Percentiles rank a stretch among this genome's conserved stretches.
These are phyloP conservation scores for Ceyx melanurus DNA, from an alignment of 2,113 vertebrate genomes.

Conservation along the genomic window DNA sequence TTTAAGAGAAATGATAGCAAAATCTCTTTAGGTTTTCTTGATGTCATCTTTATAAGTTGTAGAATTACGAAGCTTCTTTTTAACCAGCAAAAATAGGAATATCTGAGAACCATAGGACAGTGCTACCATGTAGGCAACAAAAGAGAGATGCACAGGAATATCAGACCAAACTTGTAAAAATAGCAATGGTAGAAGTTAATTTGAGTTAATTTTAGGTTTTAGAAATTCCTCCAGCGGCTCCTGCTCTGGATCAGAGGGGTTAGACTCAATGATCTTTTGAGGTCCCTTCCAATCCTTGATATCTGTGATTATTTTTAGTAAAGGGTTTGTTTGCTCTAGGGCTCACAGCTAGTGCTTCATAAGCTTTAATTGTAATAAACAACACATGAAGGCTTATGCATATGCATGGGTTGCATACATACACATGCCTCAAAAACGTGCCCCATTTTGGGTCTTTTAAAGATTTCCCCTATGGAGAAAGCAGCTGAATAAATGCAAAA, in stretches of 20 bases:
- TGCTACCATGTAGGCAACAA: not conserved
- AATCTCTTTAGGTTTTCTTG: not conserved
- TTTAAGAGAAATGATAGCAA: not conserved
- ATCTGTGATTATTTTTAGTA: not conserved
- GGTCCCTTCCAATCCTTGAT: no score
- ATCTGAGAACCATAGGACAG: not conserved
- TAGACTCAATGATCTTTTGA: no score
- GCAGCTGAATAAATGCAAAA: not conserved
- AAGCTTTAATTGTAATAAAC: not conserved
- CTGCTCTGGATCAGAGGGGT: no score
- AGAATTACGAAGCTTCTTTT: not conserved
- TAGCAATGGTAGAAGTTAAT: not conserved
- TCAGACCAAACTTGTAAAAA: not conserved
- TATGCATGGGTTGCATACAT: fast-evolving
- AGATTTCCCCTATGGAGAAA: not conserved
- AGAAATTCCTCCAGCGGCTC: not conserved
- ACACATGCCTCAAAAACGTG: fast-evolving
- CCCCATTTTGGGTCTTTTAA: fast-evolving
- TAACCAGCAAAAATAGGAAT: not conserved
- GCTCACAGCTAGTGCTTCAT: not conserved
- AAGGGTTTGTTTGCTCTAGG: not conserved
- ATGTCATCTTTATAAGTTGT: not conserved
- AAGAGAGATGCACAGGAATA: not conserved
- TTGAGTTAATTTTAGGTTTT: not conserved
- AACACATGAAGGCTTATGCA: not conserved